Conservation (phyloP, 2,113 vertebrate species). For the Procavia capensis region DNA sequence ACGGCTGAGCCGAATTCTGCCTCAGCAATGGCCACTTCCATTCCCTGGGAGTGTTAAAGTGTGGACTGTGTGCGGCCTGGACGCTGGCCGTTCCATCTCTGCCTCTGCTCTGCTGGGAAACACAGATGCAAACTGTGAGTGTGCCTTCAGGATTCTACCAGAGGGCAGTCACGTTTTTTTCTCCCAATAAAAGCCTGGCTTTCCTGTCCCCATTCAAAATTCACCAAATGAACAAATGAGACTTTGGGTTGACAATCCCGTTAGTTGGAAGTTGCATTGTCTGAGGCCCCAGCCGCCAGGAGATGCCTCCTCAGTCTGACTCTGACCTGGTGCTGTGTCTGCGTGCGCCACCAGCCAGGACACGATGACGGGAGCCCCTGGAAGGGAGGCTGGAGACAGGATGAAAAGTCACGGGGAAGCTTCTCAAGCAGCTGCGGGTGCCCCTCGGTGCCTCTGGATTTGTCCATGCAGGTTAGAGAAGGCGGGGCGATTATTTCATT, state of each 20-base stretch:
- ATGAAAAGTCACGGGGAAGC: neutral
- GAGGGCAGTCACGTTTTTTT: conserved; percentile 11
- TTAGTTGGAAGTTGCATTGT: neutral
- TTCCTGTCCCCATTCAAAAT: neutral
- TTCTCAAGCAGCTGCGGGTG: neutral
- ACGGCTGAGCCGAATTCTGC: neutral
- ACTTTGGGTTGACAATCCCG: neutral
- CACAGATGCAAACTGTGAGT: conserved; percentile 23
- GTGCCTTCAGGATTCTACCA: conserved; percentile 27
- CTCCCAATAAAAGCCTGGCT: neutral
- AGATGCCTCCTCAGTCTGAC: neutral
- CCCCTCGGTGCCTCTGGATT: neutral
- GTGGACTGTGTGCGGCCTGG: neutral
- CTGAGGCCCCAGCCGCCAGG: neutral
- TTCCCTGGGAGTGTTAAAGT: neutral
- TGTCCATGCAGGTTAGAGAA: neutral
- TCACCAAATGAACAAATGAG: neutral
- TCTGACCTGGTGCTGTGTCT: neutral
- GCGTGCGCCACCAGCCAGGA: neutral
- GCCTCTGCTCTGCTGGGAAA: neutral
- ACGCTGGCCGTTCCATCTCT: neutral
- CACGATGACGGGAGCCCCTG: neutral
- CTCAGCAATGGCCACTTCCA: conserved; percentile 42
- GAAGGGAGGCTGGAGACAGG: neutral
- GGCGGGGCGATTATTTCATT: neutral